Evolutionary conservation across 2,797 vertebrate species (phyloP).

Genomic region (Pempheris klunzingeri): DNA sequence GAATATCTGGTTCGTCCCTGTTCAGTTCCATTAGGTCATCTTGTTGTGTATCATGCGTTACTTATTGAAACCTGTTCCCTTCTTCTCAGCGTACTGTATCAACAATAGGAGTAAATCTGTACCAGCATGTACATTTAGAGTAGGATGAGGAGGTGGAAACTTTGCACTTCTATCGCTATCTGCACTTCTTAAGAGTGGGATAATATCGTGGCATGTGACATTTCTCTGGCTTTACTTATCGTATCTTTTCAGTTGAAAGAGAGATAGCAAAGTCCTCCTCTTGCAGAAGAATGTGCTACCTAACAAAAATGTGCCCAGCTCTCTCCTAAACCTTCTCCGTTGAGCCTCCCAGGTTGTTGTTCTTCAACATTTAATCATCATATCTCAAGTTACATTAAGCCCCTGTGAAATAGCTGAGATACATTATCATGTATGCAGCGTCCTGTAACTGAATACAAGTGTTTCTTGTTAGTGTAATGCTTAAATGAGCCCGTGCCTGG

Average conservation of each 20-base stretch:
- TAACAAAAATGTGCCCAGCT: slow-evolving; percentile 36
- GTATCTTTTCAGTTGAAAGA: slow-evolving; percentile 41
- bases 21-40: neutral
- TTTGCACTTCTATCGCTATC: slow-evolving; percentile 22
- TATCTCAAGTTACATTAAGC: slow-evolving; percentile 49
- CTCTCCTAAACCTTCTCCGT: neutral
- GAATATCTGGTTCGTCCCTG: neutral
- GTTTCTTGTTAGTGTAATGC: slow-evolving; percentile 65
- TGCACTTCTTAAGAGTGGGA: slow-evolving; percentile 28
- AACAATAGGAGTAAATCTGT: neutral
- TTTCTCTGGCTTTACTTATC: slow-evolving; percentile 40
- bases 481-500: slow-evolving; percentile 49
- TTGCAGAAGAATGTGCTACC: slow-evolving; percentile 52
- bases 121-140: slow-evolving; percentile 2
- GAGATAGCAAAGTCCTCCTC: slow-evolving; percentile 39
- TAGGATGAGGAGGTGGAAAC: slow-evolving; percentile 37
- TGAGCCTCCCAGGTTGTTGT: slow-evolving; percentile 28
- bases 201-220: slow-evolving; percentile 46
- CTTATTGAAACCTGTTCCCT: neutral
- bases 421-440: slow-evolving; percentile 30
- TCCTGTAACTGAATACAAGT: slow-evolving; percentile 49
- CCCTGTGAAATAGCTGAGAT: slow-evolving; percentile 56
- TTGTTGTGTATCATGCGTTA: neutral
- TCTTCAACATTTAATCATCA: slow-evolving; percentile 47
- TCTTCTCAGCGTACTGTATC: neutral